Conservation (phyloP, 2,888 invertebrate species). For the Sesia apiformis region DNA sequence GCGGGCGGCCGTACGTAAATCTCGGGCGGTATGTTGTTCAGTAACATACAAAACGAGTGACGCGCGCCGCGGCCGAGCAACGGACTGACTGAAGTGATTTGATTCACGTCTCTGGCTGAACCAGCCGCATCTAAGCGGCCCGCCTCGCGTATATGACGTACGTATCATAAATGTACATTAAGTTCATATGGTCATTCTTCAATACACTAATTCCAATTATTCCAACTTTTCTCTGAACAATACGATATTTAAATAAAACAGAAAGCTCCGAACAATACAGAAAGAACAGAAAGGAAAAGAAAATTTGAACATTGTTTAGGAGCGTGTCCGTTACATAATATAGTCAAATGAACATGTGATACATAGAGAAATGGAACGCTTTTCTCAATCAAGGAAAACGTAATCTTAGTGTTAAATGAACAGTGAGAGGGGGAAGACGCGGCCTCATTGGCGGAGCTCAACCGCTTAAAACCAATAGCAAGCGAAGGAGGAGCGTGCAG, state of each 20-base stretch:
- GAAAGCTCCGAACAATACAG: too few species aligned
- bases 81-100: conserved; percentile 28
- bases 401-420: conserved; percentile 39
- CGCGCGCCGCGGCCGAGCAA: conserved; percentile 28
- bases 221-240: too few species aligned
- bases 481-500: conserved; percentile 56
- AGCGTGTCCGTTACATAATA: too few species aligned
- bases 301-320: too few species aligned
- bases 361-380: conserved; percentile 4
- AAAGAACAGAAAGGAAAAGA: too few species aligned
- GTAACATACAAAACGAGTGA: conserved; percentile 26
- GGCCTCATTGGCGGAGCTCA: conserved; percentile 52
- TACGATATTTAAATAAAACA: too few species aligned
- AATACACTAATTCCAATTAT: too few species aligned
- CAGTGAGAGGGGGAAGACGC: conserved; percentile 54
- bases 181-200: too few species aligned
- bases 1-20: conserved; percentile 31
- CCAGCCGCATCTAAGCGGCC: not conserved
- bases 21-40: conserved; percentile 18
- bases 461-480: conserved; percentile 57
- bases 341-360: too few species aligned
- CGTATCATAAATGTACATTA: too few species aligned
- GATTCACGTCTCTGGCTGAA: conserved; percentile 8
- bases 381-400: conserved; percentile 44
- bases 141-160: not conserved